Base-by-base conservation (phyloP, 2,113 vertebrate genomes). In the Zosterops japonicus region DNA sequence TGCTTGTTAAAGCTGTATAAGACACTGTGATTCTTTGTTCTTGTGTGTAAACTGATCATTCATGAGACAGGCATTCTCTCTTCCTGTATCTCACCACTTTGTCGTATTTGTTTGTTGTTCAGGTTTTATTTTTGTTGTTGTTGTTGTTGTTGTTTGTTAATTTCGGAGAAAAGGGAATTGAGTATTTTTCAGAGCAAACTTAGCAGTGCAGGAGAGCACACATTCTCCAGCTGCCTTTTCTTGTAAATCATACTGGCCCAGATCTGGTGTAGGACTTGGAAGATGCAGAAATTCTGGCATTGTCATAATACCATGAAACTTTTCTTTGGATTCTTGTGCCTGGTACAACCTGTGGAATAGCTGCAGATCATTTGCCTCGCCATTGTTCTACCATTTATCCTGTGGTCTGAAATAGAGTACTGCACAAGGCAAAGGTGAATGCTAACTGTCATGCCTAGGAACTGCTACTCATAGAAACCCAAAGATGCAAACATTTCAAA, bases 1-100 rank as follows among this genome's bases (percentile, higher is more conserved):
- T 67, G 28, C 39, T 75, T 52, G 5, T 56, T 87, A 39, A 89
- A 69, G 8, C n/a, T 60, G 14, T 14, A 5, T 12, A 59, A 75
- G 8, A 8, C 12, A 49, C 12, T 2, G 0, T 29, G 6, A 7
- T 63, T 65, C 41, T 65, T 70, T 71, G 13, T 52, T 61, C 13
- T 6, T 72, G 5, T 86, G 36, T 72, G 42, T 65, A 56, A 65
- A 17, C 3, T 31, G 50, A 15, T 71, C 2, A 18, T 79, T 72
- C 22, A n/a, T 2, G 8, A 64, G 27, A 39, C 33, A 25, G 0
- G 2, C 7, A 28, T 60, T 6, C 0, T 72, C 6, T 87, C 44
- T 79, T 71, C n/a, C 23, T 53, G 6, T 28, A 60, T 57, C 35
- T 91, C 12, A 71, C 6, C 11, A 27, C 8, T 90, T 59, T 36